Evolutionary conservation across 1,140 invertebrate species (phyloP).

Genomic region (Meloidogyne exigua): DNA sequence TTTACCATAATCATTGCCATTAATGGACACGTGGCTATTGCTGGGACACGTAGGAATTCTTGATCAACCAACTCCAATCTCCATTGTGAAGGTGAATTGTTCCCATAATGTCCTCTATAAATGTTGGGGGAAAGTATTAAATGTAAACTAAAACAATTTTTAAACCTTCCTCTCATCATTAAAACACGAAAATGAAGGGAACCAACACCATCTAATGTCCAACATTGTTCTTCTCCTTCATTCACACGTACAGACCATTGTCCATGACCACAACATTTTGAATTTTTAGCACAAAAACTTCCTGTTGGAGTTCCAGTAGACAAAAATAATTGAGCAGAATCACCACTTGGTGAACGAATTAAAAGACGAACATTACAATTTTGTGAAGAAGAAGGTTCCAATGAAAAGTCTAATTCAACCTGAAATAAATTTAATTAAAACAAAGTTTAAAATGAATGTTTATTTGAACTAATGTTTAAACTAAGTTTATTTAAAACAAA

Average conservation of each 20-base stretch:
- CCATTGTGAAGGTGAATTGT: neutral
- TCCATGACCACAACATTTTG: slow-evolving; percentile 6
- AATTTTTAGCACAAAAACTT: slow-evolving; percentile 9
- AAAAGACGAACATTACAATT: slow-evolving; percentile 5
- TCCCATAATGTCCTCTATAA: slow-evolving; percentile 3
- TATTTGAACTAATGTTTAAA: no score
- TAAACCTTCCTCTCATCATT: neutral
- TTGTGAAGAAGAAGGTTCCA: slow-evolving; percentile 1
- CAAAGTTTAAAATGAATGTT: no score
- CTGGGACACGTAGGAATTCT: neutral
- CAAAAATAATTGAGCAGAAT: slow-evolving; percentile 4
- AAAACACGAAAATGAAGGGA: slow-evolving; percentile 9
- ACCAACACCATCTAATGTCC: slow-evolving; percentile 13
- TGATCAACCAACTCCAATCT: neutral
- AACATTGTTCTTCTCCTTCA: slow-evolving; percentile 2
- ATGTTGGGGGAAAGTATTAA: no score
- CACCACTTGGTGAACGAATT: neutral
- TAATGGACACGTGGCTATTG: neutral
- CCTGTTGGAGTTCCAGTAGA: neutral
- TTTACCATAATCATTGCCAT: neutral
- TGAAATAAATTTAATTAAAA: neutral
- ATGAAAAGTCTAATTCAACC: slow-evolving; percentile 5
- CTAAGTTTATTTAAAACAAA: no score
- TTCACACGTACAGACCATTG: neutral
- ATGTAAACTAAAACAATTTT: no score